These are phyloP conservation scores for Rhynchonycteris naso DNA, from an alignment of 2,797 vertebrate genomes.

Conservation along the genomic window DNA sequence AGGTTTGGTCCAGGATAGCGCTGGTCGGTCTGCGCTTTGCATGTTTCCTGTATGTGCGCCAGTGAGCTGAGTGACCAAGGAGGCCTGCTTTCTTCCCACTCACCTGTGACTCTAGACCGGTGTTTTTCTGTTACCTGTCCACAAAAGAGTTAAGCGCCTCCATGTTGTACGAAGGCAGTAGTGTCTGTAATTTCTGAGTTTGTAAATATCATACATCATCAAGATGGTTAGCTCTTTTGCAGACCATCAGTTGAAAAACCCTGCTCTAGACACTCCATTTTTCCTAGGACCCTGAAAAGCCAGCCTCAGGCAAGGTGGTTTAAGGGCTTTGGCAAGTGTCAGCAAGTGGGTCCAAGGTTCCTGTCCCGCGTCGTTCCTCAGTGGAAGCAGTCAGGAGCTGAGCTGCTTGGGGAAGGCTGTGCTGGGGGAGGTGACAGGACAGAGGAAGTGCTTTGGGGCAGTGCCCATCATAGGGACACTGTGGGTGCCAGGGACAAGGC, in stretches of 20 bases:
- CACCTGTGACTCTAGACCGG: too few species aligned
- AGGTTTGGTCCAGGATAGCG: not conserved
- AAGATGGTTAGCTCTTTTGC: too few species aligned
- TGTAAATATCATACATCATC: too few species aligned
- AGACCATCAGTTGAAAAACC: too few species aligned
- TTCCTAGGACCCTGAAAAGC: not conserved
- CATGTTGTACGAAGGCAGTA: too few species aligned
- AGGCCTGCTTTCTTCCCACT: not conserved
- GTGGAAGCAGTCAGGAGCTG: too few species aligned
- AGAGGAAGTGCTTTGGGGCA: not conserved
- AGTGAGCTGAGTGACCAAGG: not conserved
- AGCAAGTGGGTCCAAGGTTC: not conserved
- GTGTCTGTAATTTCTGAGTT: too few species aligned
- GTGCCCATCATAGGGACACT: not conserved
- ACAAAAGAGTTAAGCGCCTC: too few species aligned
- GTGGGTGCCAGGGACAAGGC: fast-evolving
- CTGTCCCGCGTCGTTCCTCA: too few species aligned
- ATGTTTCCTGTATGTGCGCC: too few species aligned
- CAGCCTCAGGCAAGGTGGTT: not conserved
- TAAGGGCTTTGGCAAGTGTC: not conserved
- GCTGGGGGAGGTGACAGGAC: not conserved
- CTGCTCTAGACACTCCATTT: fast-evolving
- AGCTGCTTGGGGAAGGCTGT: not conserved
- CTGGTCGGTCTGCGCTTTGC: not conserved
- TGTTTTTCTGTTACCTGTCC: too few species aligned